Conservation (phyloP, 2,797 vertebrate genomes). For the Cichlasoma orientale region DNA sequence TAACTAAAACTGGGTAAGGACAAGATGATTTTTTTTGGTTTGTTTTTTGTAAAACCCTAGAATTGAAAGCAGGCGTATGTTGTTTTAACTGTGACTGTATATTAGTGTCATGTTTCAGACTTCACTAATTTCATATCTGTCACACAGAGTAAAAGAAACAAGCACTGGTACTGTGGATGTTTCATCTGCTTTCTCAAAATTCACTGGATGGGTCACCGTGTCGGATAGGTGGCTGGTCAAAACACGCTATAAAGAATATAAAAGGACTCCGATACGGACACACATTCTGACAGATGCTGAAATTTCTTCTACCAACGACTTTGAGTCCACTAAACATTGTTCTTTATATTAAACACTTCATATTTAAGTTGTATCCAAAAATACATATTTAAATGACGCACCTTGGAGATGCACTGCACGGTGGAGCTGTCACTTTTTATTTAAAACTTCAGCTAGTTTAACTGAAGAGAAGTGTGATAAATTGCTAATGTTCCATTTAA, state of each 20-base stretch:
- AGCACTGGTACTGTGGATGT: too few relatives aligned
- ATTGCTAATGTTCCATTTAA: slow-evolving; percentile 75
- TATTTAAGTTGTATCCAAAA: slow-evolving; percentile 15
- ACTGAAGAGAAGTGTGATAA: slow-evolving; percentile 65
- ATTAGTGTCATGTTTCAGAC: not conserved
- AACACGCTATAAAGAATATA: fast-evolving
- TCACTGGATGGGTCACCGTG: fast-evolving
- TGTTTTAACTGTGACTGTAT: not conserved
- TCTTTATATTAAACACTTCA: not conserved
- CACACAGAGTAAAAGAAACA: not conserved
- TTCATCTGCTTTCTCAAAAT: too few relatives aligned
- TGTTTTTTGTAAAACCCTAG: not conserved
- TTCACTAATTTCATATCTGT: not conserved
- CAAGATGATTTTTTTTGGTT: not conserved
- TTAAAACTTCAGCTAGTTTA: slow-evolving; percentile 52
- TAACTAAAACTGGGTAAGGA: not conserved
- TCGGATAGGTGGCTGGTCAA: fast-evolving
- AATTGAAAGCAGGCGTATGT: not conserved
- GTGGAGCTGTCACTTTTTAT: slow-evolving; percentile 35
- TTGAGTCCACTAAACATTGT: not conserved
- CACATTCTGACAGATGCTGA: not conserved
- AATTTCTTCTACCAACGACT: not conserved
- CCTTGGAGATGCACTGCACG: slow-evolving; percentile 26
- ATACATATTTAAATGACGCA: slow-evolving; percentile 11
- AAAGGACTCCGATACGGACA: fast-evolving